Conservation (phyloP, 2,797 vertebrate genomes). For the Sarcoramphus papa region DNA sequence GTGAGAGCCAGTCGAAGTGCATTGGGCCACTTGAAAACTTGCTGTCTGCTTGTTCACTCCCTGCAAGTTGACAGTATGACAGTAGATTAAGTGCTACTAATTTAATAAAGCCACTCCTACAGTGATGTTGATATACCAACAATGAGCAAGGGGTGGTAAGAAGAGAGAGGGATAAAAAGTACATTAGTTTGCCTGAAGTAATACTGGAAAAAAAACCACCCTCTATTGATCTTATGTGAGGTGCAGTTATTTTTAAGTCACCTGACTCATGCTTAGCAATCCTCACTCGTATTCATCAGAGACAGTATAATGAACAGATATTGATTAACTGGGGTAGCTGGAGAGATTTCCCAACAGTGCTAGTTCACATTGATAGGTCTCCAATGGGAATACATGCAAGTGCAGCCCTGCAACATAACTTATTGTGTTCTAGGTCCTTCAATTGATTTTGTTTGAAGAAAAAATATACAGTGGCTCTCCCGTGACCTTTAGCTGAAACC, state of each 20-base stretch:
- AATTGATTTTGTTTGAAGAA: constrained; percentile 80
- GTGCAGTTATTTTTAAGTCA: constrained; percentile 83
- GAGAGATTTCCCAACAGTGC: constrained; percentile 80
- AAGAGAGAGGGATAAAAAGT: background rate
- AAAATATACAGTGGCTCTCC: constrained; percentile 63
- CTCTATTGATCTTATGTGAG: constrained; percentile 77
- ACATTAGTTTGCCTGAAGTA: constrained; percentile 48
- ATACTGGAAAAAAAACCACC: constrained; percentile 8
- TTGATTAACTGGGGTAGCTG: constrained; percentile 83
- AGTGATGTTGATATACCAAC: constrained; percentile 33
- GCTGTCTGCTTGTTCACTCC: constrained; percentile 27
- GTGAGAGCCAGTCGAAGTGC: background rate
- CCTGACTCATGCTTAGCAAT: constrained; percentile 77
- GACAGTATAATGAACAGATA: constrained; percentile 82
- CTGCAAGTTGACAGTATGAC: constrained; percentile 51
- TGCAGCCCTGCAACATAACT: constrained; percentile 75
- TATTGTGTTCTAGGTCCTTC: constrained; percentile 76
- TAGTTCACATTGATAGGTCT: constrained; percentile 74
- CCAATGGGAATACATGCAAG: constrained; percentile 71
- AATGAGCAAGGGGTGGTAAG: background rate
- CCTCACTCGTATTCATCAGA: constrained; percentile 75
- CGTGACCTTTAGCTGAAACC: constrained; percentile 78
- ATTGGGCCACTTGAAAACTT: constrained; percentile 33
- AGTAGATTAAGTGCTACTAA: constrained; percentile 70
- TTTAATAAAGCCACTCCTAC: constrained; percentile 68